These are phyloP conservation scores for Trialeurodes vaporariorum DNA, from an alignment of 1,140 invertebrate genomes.

Conservation along the genomic window DNA sequence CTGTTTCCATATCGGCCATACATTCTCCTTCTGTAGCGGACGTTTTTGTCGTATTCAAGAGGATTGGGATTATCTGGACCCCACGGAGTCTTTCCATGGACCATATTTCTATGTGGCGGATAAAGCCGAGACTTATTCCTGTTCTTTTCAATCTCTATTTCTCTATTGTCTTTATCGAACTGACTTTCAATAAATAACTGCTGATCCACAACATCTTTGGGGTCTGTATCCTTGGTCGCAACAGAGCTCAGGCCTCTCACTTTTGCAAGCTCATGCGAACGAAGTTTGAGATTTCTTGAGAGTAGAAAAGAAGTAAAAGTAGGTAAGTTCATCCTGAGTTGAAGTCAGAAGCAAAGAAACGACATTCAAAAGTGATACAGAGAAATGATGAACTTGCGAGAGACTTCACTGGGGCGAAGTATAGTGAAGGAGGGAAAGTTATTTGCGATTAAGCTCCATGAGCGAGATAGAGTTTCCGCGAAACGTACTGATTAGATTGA, in stretches of 20 bases:
- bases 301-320: neutral
- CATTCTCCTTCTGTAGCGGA: constrained; percentile 44
- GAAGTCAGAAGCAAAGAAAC: too few relatives aligned
- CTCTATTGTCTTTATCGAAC: constrained; percentile 25
- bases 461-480: too few relatives aligned
- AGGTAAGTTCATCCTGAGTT: neutral
- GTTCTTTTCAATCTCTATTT: constrained; percentile 34
- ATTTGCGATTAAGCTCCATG: too few relatives aligned
- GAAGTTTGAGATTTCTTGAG: neutral
- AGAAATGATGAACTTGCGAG: too few relatives aligned
- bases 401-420: too few relatives aligned
- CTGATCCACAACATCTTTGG: neutral
- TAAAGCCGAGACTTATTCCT: constrained; percentile 47
- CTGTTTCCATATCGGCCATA: constrained; percentile 45
- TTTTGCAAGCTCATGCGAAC: neutral
- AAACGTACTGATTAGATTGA: too few relatives aligned
- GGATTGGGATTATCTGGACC: constrained; percentile 32
- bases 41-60: constrained; percentile 38
- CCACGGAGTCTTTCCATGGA: constrained; percentile 40
- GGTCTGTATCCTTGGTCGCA: neutral
- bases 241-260: neutral
- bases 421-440: too few relatives aligned
- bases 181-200: constrained; percentile 13
- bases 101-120: constrained; percentile 39
- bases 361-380: too few relatives aligned